Conservation (phyloP, 2,113 vertebrate species). For the Nerophis lumbriciformis region DNA sequence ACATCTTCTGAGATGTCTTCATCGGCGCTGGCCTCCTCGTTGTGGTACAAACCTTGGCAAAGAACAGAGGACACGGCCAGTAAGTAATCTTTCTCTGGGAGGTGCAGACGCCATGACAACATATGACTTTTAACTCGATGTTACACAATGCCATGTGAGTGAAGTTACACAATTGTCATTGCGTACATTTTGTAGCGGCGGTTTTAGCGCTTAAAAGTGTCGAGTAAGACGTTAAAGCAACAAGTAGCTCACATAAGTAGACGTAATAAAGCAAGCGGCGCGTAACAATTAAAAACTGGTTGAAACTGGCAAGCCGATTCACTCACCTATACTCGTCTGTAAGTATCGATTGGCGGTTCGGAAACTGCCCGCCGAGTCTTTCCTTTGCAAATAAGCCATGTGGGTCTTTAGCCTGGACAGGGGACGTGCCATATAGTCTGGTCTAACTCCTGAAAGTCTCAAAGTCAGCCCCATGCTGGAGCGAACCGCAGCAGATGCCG, state of each 20-base stretch:
- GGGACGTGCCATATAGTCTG: conserved; percentile 56
- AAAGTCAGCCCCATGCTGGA: conserved; percentile 65
- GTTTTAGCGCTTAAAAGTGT: too few relatives aligned
- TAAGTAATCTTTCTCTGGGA: not conserved
- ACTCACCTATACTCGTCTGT: conserved; percentile 65
- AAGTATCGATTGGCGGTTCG: conserved; percentile 59
- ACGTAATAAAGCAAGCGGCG: not conserved
- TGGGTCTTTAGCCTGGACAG: conserved; percentile 39
- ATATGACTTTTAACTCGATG: conserved; percentile 22
- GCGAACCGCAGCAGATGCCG: conserved; percentile 62
- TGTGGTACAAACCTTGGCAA: conserved; percentile 48
- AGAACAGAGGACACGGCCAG: not conserved
- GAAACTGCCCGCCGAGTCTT: conserved; percentile 24
- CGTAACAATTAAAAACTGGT: conserved; percentile 23
- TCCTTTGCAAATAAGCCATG: conserved; percentile 10
- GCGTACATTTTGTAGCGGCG: not conserved
- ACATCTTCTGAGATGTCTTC: conserved; percentile 59
- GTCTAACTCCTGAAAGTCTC: conserved; percentile 53
- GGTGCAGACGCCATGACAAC: not conserved
- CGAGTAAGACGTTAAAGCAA: not conserved
- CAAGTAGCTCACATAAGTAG: not conserved
- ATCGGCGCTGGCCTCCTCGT: conserved; percentile 41
- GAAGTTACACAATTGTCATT: conserved; percentile 39
- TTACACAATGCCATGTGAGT: conserved; percentile 2
- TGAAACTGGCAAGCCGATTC: conserved; percentile 8